These are phyloP conservation scores for Ochropleura leucogaster DNA, from an alignment of 2,888 invertebrate species.

Conservation along the genomic window DNA sequence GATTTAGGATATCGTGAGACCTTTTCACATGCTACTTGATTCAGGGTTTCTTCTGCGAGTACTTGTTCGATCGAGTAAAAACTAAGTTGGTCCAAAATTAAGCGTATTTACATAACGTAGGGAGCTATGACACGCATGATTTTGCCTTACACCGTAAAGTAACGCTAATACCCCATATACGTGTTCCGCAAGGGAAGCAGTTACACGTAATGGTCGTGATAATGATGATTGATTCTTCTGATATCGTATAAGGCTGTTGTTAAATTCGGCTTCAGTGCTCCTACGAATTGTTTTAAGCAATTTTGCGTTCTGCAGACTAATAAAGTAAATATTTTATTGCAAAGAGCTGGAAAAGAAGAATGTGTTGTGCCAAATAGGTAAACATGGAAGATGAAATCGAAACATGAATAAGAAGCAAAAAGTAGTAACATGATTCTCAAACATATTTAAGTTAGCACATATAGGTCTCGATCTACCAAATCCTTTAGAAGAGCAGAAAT, in stretches of 20 bases:
- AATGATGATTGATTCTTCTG: slow-evolving; percentile 61
- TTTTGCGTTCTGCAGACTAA: slow-evolving; percentile 61
- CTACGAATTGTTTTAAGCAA: slow-evolving; percentile 64
- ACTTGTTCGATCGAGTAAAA: slow-evolving; percentile 20
- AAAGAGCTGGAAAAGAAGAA: slow-evolving; percentile 6
- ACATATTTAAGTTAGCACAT: not conserved
- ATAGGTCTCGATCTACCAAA: no score
- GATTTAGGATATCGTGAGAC: slow-evolving; percentile 43
- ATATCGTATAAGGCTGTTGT: slow-evolving; percentile 38
- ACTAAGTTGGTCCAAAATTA: slow-evolving; percentile 15
- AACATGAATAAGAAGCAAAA: not conserved
- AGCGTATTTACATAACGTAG: slow-evolving; percentile 14
- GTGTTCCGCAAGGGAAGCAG: slow-evolving; percentile 33
- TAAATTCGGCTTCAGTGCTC: slow-evolving; percentile 47
- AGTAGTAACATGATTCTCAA: not conserved
- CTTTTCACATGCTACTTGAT: slow-evolving; percentile 37
- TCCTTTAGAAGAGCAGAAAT: not conserved
- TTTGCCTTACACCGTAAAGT: slow-evolving; percentile 10
- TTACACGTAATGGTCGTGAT: slow-evolving; percentile 55
- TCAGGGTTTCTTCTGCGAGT: slow-evolving; percentile 19
- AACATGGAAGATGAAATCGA: not conserved
- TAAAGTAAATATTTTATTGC: slow-evolving; percentile 64
- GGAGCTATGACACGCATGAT: slow-evolving; percentile 20
- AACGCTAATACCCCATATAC: slow-evolving; percentile 35
- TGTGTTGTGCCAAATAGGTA: not conserved